Evolutionary conservation across 2,888 invertebrate species (phyloP).

Genomic region (Himalopsyche kuldschensis): DNA sequence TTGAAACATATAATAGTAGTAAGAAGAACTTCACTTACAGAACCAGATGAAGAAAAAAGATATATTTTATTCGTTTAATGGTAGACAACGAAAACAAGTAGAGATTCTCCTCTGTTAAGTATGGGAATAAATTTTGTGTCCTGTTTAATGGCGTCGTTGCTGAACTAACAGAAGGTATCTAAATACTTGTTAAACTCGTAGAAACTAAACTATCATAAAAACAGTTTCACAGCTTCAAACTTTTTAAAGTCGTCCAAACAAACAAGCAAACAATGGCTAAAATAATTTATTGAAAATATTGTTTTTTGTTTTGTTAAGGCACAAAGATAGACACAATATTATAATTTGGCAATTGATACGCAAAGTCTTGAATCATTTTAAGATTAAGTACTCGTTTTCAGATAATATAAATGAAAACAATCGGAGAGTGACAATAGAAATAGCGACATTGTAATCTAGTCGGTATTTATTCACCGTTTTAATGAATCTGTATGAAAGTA

Average conservation of each 20-base stretch:
- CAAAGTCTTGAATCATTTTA: too few species aligned
- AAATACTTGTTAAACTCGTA: not conserved
- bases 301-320: too few species aligned
- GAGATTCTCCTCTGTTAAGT: not conserved
- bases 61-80: constrained; percentile 10
- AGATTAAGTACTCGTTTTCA: too few species aligned
- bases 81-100: constrained; percentile 8
- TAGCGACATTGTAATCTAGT: too few species aligned
- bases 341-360: too few species aligned
- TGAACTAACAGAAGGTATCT: not conserved
- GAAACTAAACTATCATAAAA: not conserved
- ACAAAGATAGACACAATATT: too few species aligned
- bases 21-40: not conserved
- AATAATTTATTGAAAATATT: not conserved
- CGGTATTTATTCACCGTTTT: too few species aligned
- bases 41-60: not conserved
- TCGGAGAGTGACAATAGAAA: too few species aligned
- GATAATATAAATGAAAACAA: too few species aligned
- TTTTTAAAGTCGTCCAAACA: not conserved
- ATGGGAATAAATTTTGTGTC: constrained; percentile 6
- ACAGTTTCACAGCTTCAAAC: not conserved
- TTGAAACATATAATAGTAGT: not conserved
- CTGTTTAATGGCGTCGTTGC: not conserved
- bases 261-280: not conserved
- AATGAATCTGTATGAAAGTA: too few species aligned